Conservation (phyloP, 2,113 vertebrate genomes). For the Pristiophorus japonicus region DNA sequence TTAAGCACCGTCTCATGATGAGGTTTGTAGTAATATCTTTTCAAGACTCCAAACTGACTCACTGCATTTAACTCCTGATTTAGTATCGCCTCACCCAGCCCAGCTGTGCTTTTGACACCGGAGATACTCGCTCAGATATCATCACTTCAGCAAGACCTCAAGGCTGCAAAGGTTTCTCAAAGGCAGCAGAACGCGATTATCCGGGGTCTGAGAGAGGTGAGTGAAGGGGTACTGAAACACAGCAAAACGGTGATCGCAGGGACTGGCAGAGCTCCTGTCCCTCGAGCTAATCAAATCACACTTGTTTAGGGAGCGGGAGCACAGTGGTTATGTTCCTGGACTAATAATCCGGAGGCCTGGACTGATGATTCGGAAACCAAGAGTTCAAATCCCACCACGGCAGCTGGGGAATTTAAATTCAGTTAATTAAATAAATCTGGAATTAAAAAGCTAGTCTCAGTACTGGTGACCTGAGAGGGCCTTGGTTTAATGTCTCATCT, state of each 20-base stretch:
- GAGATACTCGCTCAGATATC: slow-evolving; percentile 36
- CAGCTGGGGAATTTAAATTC: no score
- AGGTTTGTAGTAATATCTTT: neutral
- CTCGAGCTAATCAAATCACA: neutral
- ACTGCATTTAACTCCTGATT: neutral
- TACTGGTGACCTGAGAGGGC: no score
- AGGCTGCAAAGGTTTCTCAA: slow-evolving; percentile 32
- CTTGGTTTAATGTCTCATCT: no score
- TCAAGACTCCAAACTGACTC: neutral
- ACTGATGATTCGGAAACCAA: no score
- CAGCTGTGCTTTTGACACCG: neutral
- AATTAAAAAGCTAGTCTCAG: no score
- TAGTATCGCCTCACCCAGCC: neutral
- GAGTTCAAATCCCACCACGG: no score
- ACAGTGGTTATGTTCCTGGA: no score
- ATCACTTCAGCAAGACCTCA: slow-evolving; percentile 38
- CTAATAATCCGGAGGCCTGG: no score
- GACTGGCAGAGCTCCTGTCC: no score
- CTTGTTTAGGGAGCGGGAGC: neutral
- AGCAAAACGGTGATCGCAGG: neutral
- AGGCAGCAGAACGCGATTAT: slow-evolving; percentile 40
- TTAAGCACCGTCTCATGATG: neutral
- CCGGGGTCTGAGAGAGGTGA: slow-evolving; percentile 41
- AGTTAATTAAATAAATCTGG: no score
- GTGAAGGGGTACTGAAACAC: neutral